phyloP scores from a whole-genome alignment of 2,113 vertebrate species.

The Amblyopsis rosae region DNA sequence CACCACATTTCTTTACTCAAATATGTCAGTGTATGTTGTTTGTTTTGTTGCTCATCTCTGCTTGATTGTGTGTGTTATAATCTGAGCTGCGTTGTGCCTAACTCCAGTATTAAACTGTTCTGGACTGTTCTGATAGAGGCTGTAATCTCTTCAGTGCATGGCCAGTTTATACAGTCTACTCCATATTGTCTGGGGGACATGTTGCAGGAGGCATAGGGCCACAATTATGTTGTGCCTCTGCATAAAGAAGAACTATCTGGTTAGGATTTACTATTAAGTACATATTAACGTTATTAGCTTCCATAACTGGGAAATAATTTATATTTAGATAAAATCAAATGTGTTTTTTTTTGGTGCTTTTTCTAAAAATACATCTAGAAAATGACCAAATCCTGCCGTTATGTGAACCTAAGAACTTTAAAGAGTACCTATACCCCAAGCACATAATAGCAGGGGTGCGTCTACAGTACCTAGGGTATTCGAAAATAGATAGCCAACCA shows the following conservation, averaged over 20 bases:
- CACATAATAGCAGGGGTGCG: too few relatives aligned
- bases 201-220: constrained; percentile 49
- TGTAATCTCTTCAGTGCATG: constrained; percentile 67
- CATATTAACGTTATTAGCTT: not conserved
- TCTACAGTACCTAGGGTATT: too few relatives aligned
- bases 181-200: constrained; percentile 63
- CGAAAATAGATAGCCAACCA: too few relatives aligned
- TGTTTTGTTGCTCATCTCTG: not conserved
- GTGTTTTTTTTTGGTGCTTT: too few relatives aligned
- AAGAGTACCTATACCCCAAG: too few relatives aligned
- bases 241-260: constrained; percentile 60
- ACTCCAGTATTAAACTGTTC: constrained; percentile 1
- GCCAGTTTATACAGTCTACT: constrained; percentile 71
- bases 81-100: not conserved
- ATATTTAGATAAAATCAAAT: not conserved
- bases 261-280: constrained; percentile 45
- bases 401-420: constrained; percentile 13
- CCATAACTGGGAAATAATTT: not conserved
- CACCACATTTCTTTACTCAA: too few relatives aligned
- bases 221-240: constrained; percentile 43
- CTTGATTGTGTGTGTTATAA: not conserved
- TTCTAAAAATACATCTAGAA: constrained; percentile 32
- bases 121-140: constrained; percentile 57
- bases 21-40: too few relatives aligned
- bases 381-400: constrained; percentile 38